Evolutionary conservation across 2,797 vertebrate genomes (phyloP).

Genomic region (Artibeus lituratus): DNA sequence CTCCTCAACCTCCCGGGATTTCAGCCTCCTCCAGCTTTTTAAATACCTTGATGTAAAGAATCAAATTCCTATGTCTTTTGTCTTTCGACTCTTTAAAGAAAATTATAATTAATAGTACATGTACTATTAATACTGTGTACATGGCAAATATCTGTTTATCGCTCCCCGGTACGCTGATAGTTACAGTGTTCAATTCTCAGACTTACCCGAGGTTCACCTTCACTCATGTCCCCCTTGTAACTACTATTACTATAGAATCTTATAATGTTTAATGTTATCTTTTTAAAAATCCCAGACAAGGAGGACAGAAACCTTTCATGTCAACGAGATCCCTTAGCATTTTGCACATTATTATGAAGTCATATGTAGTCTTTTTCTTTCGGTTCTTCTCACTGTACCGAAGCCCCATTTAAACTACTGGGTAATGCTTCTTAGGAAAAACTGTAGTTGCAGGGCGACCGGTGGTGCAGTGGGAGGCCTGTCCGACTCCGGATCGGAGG

Average conservation of each 20-base stretch:
- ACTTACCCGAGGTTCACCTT: neutral
- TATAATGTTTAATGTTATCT: constrained; percentile 5
- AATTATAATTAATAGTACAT: neutral
- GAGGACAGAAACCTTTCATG: neutral
- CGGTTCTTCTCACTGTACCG: neutral
- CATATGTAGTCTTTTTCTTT: neutral
- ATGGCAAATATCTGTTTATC: neutral
- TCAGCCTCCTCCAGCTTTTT: constrained; percentile 11
- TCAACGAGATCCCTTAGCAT: constrained; percentile 27
- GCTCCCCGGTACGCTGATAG: neutral
- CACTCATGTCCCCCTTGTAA: neutral
- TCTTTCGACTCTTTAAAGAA: neutral
- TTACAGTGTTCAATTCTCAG: neutral
- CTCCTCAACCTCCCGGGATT: neutral
- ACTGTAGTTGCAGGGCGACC: neutral
- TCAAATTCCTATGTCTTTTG: neutral
- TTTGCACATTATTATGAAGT: constrained; percentile 37
- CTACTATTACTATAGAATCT: neutral
- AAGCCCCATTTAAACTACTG: neutral
- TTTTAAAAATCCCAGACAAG: constrained; percentile 11
- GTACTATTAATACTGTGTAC: neutral
- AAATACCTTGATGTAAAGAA: neutral
- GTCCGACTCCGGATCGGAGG: neutral
- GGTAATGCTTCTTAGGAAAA: constrained; percentile 31
- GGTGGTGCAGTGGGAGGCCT: neutral